Conservation (phyloP, 2,888 invertebrate species). For the Imbricaverruca yamaguchii region DNA sequence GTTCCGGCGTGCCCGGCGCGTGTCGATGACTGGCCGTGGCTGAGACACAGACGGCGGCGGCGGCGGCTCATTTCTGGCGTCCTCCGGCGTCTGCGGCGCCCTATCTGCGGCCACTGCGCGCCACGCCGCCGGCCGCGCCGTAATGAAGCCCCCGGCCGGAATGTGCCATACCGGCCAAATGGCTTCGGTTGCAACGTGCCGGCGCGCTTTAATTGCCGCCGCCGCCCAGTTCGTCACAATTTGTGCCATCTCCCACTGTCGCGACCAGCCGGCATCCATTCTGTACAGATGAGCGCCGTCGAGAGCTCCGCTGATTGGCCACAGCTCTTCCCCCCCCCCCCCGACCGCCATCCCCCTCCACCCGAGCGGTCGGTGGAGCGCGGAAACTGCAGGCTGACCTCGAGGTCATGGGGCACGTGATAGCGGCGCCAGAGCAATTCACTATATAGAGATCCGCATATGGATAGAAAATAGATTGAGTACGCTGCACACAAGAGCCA, state of each 20-base stretch:
- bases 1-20: background rate
- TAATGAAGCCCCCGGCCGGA: constrained; percentile 9
- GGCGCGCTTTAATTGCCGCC: constrained; percentile 8
- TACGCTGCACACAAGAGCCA: too few relatives aligned
- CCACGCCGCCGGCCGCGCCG: background rate
- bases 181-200: constrained; percentile 20
- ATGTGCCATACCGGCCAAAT: constrained; percentile 18
- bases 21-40: background rate
- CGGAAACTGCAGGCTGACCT: too few relatives aligned
- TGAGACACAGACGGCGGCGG: background rate
- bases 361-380: too few relatives aligned
- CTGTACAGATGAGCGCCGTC: background rate
- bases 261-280: background rate
- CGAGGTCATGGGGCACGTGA: too few relatives aligned
- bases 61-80: background rate
- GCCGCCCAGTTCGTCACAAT: background rate
- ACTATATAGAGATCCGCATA: too few relatives aligned
- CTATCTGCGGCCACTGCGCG: background rate
- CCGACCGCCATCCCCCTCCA: too few relatives aligned
- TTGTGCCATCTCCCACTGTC: constrained; percentile 18
- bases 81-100: background rate
- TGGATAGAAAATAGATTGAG: too few relatives aligned
- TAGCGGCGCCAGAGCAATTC: too few relatives aligned
- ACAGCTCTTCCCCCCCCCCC: background rate
- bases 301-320: background rate